Base-by-base conservation (phyloP, 2,113 vertebrate genomes). In the Percopsis transmontana region DNA sequence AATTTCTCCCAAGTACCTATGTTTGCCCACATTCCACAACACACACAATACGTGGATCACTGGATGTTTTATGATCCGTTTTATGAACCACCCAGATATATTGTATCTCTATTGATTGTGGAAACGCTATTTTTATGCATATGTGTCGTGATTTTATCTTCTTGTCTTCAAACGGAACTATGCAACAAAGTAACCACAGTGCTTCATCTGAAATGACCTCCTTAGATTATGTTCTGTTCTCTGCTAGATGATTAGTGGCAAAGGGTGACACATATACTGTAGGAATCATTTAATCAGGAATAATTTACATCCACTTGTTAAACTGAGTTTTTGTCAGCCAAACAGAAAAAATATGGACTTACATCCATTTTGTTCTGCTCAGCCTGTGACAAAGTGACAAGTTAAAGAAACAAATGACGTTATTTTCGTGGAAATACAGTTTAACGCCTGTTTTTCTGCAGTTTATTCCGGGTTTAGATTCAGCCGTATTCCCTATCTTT, bases 141-240 rank as follows among this genome's bases (percentile, higher is more conserved):
- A n/a, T n/a, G n/a, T n/a, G n/a, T n/a, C 56, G 51, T 54, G 58
- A 47, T 14, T 61, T 61, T 58, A 59, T 20, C 60, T 47, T 51
- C 47, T 23, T 59, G 21, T 58, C 9, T 72, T 76, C 63, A 72
- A 68, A 79, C 16, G 52, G 3, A 2, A 14, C n/a, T 52, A 67
- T 56, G 6, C 38, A 66, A 62, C 54, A 72, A 61, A 72, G 64
- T n/a, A 58, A n/a, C 15, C 10, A 1, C 21, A 67, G 38, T 54
- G 27, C 60, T 73, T 67, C 11, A 69, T 58, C 69, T 74, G n/a
- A 74, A 72, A 67, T 51, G 19, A 63, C 60, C 51, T 75, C 45
- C 8, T 70, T 27, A n/a, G 64, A 61, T 61, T n/a, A n/a, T 64
- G 57, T 40, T 13, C 48, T 54, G 62, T 23, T 59, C 1, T 52